Percentiles rank a stretch among this genome's conserved stretches.
These are phyloP conservation scores for Sarcophaga variegata DNA, from an alignment of 2,888 invertebrate species.

Conservation along the genomic window DNA sequence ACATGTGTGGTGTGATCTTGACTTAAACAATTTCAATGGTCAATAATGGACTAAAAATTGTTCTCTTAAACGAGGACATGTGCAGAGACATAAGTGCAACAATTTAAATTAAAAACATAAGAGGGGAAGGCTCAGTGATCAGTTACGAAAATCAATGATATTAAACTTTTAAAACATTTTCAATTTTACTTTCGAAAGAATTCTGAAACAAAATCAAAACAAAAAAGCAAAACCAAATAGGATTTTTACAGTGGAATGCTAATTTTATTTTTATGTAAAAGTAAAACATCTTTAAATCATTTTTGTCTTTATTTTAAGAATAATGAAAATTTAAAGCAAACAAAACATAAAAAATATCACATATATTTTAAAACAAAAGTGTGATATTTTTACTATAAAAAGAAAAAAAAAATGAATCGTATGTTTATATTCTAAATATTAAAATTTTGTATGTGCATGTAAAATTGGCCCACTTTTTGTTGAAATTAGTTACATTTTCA, in stretches of 20 bases:
- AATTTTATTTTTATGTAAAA: constrained; percentile 49
- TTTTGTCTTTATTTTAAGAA: constrained; percentile 32
- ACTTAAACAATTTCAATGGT: too few species aligned
- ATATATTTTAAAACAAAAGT: constrained; percentile 43
- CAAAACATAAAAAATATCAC: constrained; percentile 53
- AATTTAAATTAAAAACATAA: too few species aligned
- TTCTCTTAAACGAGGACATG: too few species aligned
- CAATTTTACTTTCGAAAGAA: neutral
- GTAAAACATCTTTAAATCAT: constrained; percentile 3
- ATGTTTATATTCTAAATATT: constrained; percentile 9
- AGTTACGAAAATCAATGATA: too few species aligned
- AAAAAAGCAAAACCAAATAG: constrained; percentile 2
- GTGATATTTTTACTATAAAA: constrained; percentile 14
- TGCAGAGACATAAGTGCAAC: too few species aligned
- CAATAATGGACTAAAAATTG: too few species aligned
- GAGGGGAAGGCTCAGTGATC: too few species aligned
- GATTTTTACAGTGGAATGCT: constrained; percentile 54
- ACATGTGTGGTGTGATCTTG: too few species aligned
- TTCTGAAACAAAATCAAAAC: neutral
- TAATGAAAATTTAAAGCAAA: constrained; percentile 61
- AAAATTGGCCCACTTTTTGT: constrained; percentile 65
- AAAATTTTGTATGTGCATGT: constrained; percentile 21
- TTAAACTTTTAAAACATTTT: neutral
- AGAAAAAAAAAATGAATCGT: constrained; percentile 34
- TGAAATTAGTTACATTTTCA: constrained; percentile 51